Percentiles rank a stretch among this genome's conserved stretches.
Evolutionary conservation across 2,888 invertebrate species (phyloP).

Genomic region (Apodemia duryi): DNA sequence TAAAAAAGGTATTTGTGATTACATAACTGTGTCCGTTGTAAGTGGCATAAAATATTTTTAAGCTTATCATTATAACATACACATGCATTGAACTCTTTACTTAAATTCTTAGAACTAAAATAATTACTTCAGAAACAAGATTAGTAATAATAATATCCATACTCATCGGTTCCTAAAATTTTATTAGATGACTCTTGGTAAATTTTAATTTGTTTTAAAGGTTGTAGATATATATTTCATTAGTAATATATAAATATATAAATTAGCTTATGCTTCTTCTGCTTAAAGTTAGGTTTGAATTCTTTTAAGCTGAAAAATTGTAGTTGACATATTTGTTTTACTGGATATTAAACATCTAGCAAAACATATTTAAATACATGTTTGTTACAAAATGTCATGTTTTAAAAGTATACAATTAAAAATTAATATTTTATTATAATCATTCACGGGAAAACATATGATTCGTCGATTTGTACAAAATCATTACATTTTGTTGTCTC

Average conservation of each 20-base stretch:
- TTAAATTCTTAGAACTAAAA: not conserved
- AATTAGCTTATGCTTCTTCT: constrained; percentile 27
- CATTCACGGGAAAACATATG: not conserved
- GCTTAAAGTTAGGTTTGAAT: constrained; percentile 27
- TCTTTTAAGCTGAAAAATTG: constrained; percentile 30
- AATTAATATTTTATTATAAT: not conserved
- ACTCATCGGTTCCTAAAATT: not conserved
- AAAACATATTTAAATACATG: not conserved
- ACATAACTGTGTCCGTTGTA: not conserved
- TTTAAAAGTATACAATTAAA: not conserved
- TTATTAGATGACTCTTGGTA: not conserved
- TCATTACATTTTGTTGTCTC: not conserved
- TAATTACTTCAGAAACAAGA: not conserved
- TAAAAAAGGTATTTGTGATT: not conserved
- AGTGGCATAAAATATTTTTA: not conserved
- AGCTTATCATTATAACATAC: constrained; percentile 3
- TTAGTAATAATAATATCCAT: not conserved
- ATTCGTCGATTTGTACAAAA: not conserved
- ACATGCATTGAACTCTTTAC: not conserved
- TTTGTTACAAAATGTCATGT: constrained; percentile 11
- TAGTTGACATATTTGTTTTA: constrained; percentile 23
- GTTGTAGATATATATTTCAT: not conserved
- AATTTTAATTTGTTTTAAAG: not conserved
- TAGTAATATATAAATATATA: not conserved
- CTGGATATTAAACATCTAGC: too few species aligned